Evolutionary conservation across 2,797 vertebrate species (phyloP), one percentile per base, ranked within the genome.

Genomic region (Bucorvus abyssinicus): DNA sequence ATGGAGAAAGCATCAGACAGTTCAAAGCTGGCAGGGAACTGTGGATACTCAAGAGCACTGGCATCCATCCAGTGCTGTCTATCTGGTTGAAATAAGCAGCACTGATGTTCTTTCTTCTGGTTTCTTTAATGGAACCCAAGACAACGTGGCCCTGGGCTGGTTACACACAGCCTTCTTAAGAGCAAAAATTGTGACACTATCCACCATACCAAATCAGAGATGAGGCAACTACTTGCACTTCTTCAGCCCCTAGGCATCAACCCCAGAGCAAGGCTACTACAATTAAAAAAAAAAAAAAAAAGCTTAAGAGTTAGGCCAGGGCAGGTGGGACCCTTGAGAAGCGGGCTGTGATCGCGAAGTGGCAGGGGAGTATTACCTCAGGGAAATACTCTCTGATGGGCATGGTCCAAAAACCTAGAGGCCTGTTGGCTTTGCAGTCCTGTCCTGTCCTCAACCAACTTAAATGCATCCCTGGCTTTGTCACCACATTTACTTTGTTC

Each of bases 31-130:
- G 44, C 63, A 94, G 76, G 63, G 88, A 94, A 82, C 9, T 85
- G 88, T 50, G 56, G 83, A 87, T 90, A 91, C 53, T 92, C 12
- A 3, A 92, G 93, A 95, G 68, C 74, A 65, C 10, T 94, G 96
- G 94, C 94, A 82, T 91, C 59, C 42, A 52, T 93, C 89, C 95
- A 96, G 45, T 17, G 47, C 89, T 95, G 94, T 96, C 82, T 94
- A 74, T 65, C 9, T 95, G 50, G 80, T 90, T 96, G 91, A 94
- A 97, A 84, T 84, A 82, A 94, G 65, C 53, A 94, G 88, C 73
- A 65, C 12, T 84, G 71, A 84, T 89, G 77, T 73, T 91, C 49
- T 68, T 84, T 79, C 50, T 92, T 96, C 74, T 96, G 81, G 64
- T 94, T 95, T 95, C 80, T 93, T 90, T 86, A 93, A 87, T 60